Evolutionary conservation across 2,888 invertebrate species (phyloP), one percentile per base, ranked within the genome.

Genomic region (Drosophila kuntzei): DNA sequence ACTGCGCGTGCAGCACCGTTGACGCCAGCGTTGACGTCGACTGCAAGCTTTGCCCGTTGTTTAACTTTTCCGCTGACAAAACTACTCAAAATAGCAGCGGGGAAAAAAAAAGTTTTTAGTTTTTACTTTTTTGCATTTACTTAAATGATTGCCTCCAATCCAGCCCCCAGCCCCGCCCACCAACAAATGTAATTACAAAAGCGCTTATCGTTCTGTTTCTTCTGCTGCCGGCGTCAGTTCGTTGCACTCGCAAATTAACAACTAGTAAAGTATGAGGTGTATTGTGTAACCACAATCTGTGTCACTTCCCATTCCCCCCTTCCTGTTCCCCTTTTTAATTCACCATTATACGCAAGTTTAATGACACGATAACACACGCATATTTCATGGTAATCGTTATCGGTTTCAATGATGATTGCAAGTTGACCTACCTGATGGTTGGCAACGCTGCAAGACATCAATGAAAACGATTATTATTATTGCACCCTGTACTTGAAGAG

Each of bases 171-270:
- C 27, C 49, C 39, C 41, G 32, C 39, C 63, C 43, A 39, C 29
- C 44, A 49, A 58, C 67, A 81, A 87, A 70, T 72, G 80, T 83
- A 83, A 88, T 88, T 83, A 87, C 76, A 78, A 71, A 72, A 61
- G 69, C 66, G 65, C 71, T 89, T 79, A 86, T 89, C 69, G 84
- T 76, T 87, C 63, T 68, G 39, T 51, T 55, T 51, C 60, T 60
- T 51, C 50, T 43, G 22, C 37, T 29, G 62, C 12, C 63, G 51
- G 43, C 70, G 53, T 50, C 70, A 80, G 85, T 87, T 89, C 89
- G 70, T 84, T 85, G 89, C 87, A 87, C 85, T 79, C 61, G 67
- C 57, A 73, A 84, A 79, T 87, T 84, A 79, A 73, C 84, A 78
- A 83, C 73, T 64, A 60, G 75, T 47, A 62, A 43, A 59, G 57